Evolutionary conservation across 2,113 vertebrate species (phyloP).

Genomic region (Gallinago media): DNA sequence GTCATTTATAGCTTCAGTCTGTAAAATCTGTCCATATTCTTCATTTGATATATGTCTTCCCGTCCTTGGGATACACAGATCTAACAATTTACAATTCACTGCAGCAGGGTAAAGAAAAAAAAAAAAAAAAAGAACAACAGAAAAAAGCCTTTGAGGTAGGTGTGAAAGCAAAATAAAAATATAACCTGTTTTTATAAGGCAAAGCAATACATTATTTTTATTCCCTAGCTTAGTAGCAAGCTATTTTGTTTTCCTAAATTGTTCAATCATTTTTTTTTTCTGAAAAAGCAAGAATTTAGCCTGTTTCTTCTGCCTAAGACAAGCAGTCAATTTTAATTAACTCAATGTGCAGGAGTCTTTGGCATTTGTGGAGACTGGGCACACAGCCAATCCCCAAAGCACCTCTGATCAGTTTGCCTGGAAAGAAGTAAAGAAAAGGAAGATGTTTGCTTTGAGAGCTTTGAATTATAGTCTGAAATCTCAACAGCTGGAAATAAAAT

Average conservation of each 20-base stretch:
- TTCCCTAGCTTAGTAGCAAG: constrained; percentile 40
- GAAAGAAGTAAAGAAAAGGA: constrained; percentile 71
- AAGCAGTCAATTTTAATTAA: constrained; percentile 87
- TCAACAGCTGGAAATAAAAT: constrained; percentile 63
- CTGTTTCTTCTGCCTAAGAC: constrained; percentile 74
- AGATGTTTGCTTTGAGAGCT: constrained; percentile 52
- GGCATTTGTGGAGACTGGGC: constrained; percentile 76
- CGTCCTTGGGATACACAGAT: neutral
- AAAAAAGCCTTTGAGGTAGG: neutral
- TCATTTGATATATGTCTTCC: neutral
- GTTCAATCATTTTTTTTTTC: constrained; percentile 65
- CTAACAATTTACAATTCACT: constrained; percentile 43
- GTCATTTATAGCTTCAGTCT: neutral
- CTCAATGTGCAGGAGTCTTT: constrained; percentile 67
- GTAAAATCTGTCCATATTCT: constrained; percentile 21
- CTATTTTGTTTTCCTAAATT: constrained; percentile 71
- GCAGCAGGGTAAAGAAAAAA: neutral
- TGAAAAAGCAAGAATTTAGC: constrained; percentile 64
- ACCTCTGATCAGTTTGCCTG: constrained; percentile 73
- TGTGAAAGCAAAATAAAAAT: constrained; percentile 60
- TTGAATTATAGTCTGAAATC: constrained; percentile 40
- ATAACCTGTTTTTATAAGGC: neutral
- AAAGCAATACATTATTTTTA: constrained; percentile 59
- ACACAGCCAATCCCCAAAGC: constrained; percentile 73
- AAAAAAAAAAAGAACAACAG: neutral